These are phyloP conservation scores for Lasioglossum albipes DNA, from an alignment of 1,140 invertebrate species.

Conservation along the genomic window DNA sequence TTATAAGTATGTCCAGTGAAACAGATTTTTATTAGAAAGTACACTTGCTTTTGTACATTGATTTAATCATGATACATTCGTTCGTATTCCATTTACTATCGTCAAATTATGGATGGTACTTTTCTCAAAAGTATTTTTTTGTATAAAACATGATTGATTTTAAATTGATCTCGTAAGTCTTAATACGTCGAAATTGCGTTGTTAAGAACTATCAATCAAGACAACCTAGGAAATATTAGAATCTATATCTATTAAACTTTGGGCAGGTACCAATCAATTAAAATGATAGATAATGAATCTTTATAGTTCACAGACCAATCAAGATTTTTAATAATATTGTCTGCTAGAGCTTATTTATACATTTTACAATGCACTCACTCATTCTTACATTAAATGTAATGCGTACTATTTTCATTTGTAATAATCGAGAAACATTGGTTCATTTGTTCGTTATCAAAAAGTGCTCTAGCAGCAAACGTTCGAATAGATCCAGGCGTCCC, in stretches of 20 bases:
- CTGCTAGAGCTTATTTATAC: constrained; percentile 8
- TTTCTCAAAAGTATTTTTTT: not conserved
- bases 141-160: not conserved
- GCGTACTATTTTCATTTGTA: constrained; percentile 5
- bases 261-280: constrained; percentile 50
- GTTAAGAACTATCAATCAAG: constrained; percentile 20
- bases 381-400: not conserved
- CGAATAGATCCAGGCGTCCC: constrained; percentile 6
- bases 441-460: constrained; percentile 3
- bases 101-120: not conserved
- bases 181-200: constrained; percentile 1
- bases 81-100: not conserved
- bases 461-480: constrained; percentile 18
- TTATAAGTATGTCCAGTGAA: constrained; percentile 6
- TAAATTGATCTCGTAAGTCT: constrained; percentile 17
- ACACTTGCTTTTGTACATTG: constrained; percentile 3
- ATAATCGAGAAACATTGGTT: not conserved
- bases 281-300: constrained; percentile 29
- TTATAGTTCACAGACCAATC: constrained; percentile 32
- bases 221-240: constrained; percentile 24
- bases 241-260: constrained; percentile 37
- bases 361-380: not conserved
- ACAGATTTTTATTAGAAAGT: not conserved
- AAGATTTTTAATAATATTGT: constrained; percentile 25
- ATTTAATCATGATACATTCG: not conserved